Conservation (phyloP, 2,888 invertebrate genomes). For the Lycophotia porphyrea region DNA sequence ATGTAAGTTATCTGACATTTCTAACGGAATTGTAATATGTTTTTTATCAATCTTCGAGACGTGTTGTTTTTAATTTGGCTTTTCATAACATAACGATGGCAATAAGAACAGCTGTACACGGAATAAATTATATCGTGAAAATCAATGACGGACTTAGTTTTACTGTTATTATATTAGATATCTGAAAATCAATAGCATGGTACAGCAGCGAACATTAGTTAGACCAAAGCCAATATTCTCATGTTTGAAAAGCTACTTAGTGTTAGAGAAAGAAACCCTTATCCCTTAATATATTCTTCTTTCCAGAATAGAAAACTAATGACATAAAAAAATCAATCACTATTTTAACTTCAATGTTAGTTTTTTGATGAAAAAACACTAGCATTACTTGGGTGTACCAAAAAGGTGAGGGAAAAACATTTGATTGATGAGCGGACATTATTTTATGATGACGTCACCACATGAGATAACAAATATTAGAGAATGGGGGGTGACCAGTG, state of each 20-base stretch:
- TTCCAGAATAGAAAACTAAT: conserved; percentile 1
- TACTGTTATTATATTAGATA: neutral
- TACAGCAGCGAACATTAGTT: neutral
- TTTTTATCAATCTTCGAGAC: neutral
- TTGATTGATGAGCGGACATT: conserved; percentile 69
- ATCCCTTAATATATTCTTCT: neutral
- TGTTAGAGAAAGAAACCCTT: neutral
- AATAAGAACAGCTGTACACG: neutral
- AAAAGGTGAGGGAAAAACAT: conserved; percentile 56
- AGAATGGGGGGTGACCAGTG: conserved; percentile 57
- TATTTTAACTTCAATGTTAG: neutral
- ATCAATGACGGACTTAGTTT: neutral
- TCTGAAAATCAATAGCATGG: neutral
- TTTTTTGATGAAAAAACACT: conserved; percentile 40
- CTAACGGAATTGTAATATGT: neutral
- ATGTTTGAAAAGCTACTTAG: neutral
- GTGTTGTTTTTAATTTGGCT: neutral
- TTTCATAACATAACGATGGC: neutral
- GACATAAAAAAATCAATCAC: conserved; percentile 10
- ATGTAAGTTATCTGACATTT: neutral
- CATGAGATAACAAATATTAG: conserved; percentile 64
- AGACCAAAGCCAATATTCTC: neutral
- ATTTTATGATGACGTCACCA: conserved; percentile 63
- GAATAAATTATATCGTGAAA: neutral
- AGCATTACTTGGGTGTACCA: conserved; percentile 20